Base-by-base conservation (phyloP, 1,140 invertebrate species). In the Aethina tumida region DNA sequence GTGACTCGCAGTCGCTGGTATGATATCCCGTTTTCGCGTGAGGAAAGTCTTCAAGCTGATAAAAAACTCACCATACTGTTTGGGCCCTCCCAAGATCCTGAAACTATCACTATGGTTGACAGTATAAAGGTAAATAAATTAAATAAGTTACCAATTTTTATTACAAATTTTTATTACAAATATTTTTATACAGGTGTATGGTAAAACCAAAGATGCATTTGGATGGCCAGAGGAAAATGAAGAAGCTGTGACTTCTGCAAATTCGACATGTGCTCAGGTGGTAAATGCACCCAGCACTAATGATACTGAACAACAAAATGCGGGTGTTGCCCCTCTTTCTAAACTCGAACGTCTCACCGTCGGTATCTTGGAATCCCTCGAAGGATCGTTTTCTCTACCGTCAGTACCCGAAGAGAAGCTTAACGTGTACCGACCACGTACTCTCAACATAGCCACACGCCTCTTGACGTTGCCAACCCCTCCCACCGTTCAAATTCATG, bases 151-250 rank as follows among this genome's bases (percentile, higher is more conserved):
- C n/a, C n/a, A n/a, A n/a, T n/a, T n/a, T n/a, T n/a, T n/a, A n/a
- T n/a, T n/a, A 41, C 53, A 47, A 24, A 40, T 40, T 7, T 40
- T 52, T 25, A 52, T 44, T n/a, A 47, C 49, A 42, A 39, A 48
- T 8, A 46, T 48, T 17, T 41, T 66, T 76, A 62, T 74, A 15
- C 25, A 44, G 77, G 71, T 44, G 12, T 89, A 97, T 62, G 91
- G 90, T 2, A 95, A 96, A 65, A 89, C 87, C 2, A 97, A 97
- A 67, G 93, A 97, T 59, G 70, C 80, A 0, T 95, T 97, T 64
- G 92, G 91, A 25, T 97, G 93, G 94, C 92, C 93, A 0, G 93
- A 97, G 62, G 93, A 97, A 56, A 77, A 73, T 8, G 92, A 96
- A 53, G 92, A 96, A 43, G 65, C 73, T 2, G 66, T 70, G 9